A percentile compares a stretch with the other conserved stretches of the same genome.
phyloP scores from a whole-genome alignment of 2,888 invertebrate species.

The Neoscelio sp. region DNA sequence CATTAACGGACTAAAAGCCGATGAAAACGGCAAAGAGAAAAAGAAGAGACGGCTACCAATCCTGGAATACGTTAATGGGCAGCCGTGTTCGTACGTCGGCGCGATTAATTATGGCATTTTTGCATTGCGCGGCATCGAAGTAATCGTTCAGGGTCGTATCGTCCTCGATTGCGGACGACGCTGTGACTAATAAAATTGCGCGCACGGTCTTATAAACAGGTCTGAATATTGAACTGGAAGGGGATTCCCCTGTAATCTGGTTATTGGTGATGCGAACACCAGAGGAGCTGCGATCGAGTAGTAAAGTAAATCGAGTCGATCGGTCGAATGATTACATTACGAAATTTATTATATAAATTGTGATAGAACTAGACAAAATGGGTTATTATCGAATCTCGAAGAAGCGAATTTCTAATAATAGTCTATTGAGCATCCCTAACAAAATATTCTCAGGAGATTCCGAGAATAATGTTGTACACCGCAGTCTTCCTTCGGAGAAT shows the following conservation, averaged over 20 bases:
- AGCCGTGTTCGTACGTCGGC: constrained; percentile 56
- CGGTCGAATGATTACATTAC: too few species aligned
- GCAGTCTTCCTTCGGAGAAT: too few species aligned
- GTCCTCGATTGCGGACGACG: constrained; percentile 58
- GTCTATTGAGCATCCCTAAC: too few species aligned
- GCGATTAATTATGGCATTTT: constrained; percentile 66
- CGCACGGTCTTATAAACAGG: constrained; percentile 10
- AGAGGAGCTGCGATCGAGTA: not conserved
- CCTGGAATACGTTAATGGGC: constrained; percentile 63
- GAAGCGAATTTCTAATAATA: too few species aligned
- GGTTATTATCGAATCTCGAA: too few species aligned
- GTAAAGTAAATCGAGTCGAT: not conserved
- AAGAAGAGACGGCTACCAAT: constrained; percentile 44
- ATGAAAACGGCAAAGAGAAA: constrained; percentile 42
- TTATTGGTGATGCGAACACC: not conserved
- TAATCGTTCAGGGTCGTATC: constrained; percentile 64
- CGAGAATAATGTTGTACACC: too few species aligned
- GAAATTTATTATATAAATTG: too few species aligned
- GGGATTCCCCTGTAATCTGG: constrained; percentile 19
- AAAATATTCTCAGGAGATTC: too few species aligned
- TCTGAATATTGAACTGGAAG: constrained; percentile 6
- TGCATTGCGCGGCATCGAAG: constrained; percentile 43
- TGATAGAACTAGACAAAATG: too few species aligned
- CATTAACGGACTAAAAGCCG: constrained; percentile 51
- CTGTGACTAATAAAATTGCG: constrained; percentile 64